Evolutionary conservation across 2,113 vertebrate species (phyloP).

Genomic region (Corythoichthys intestinalis): DNA sequence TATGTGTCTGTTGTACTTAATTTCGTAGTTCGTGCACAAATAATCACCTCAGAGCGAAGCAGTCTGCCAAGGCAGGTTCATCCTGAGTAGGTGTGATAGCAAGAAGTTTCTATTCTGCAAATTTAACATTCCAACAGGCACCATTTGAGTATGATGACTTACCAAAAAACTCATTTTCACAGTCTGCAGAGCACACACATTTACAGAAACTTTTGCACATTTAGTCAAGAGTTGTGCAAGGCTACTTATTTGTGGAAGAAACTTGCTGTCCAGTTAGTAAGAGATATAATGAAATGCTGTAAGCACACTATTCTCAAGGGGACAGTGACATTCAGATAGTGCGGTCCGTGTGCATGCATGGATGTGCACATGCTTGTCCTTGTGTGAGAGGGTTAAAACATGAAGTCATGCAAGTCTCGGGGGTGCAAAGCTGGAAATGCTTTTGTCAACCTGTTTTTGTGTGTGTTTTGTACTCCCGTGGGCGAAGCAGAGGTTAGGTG

Average conservation of each 20-base stretch:
- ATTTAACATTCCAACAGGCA: slow-evolving; percentile 24
- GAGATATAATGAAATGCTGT: slow-evolving; percentile 7
- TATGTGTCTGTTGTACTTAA: slow-evolving; percentile 27
- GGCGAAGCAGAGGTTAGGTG: slow-evolving; percentile 33
- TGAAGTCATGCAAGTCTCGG: slow-evolving; percentile 23
- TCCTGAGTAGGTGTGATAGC: slow-evolving; percentile 16
- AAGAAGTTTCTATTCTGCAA: slow-evolving; percentile 23
- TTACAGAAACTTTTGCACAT: slow-evolving; percentile 7
- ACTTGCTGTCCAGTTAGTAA: not conserved
- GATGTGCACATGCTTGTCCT: slow-evolving; percentile 11
- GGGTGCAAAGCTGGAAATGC: slow-evolving; percentile 26
- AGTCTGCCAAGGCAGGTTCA: slow-evolving; percentile 22
- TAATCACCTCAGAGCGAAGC: slow-evolving; percentile 16
- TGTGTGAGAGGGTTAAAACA: slow-evolving; percentile 28
- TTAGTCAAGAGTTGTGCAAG: slow-evolving; percentile 16
- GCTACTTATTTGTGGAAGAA: slow-evolving; percentile 9
- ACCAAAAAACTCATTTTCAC: slow-evolving; percentile 24
- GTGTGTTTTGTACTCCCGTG: slow-evolving; percentile 4
- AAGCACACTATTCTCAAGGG: not conserved
- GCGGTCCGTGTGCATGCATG: slow-evolving; percentile 3
- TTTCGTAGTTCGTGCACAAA: slow-evolving; percentile 25
- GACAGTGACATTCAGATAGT: slow-evolving; percentile 10
- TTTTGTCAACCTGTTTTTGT: slow-evolving; percentile 13
- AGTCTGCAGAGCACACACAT: slow-evolving; percentile 8
- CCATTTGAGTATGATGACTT: slow-evolving; percentile 26